Conservation (phyloP, 2,797 vertebrate genomes). For the Kryptolebias ocellatus region DNA sequence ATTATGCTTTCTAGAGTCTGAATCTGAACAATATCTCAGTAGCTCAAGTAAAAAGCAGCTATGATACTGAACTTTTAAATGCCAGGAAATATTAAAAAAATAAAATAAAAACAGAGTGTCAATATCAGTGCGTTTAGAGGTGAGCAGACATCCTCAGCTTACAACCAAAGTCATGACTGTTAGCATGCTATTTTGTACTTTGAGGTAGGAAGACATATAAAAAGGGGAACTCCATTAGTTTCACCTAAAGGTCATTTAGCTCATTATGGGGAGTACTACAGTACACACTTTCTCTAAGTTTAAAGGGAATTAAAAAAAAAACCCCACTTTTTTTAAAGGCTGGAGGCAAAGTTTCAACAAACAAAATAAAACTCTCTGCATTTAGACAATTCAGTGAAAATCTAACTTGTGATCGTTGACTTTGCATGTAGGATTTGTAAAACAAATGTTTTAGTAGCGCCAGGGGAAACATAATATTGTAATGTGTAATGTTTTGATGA, state of each 20-base stretch:
- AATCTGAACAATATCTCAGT: constrained; percentile 75
- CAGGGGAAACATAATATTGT: neutral
- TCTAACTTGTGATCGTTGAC: too few relatives aligned
- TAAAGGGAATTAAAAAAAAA: neutral
- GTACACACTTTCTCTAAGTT: constrained; percentile 7
- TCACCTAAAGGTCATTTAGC: constrained; percentile 20
- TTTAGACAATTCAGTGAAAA: too few relatives aligned
- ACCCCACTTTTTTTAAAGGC: too few relatives aligned
- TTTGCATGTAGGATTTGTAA: too few relatives aligned
- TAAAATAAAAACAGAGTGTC: constrained; percentile 55
- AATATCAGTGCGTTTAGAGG: constrained; percentile 62
- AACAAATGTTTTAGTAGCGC: neutral
- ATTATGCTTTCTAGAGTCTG: constrained; percentile 69
- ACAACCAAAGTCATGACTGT: constrained; percentile 11
- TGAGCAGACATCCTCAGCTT: constrained; percentile 32
- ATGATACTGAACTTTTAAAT: constrained; percentile 86
- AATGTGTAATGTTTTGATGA: too few relatives aligned
- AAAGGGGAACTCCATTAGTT: constrained; percentile 43
- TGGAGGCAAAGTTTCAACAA: too few relatives aligned
- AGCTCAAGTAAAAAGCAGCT: constrained; percentile 81
- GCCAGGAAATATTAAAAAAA: constrained; percentile 71
- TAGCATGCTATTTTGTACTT: constrained; percentile 20
- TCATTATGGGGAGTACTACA: constrained; percentile 19
- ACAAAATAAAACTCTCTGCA: neutral
- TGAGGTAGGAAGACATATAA: constrained; percentile 11